Evolutionary conservation across 2,888 invertebrate genomes (phyloP), one percentile per base, ranked within the genome.

Genomic region (Ormyrus thymus): DNA sequence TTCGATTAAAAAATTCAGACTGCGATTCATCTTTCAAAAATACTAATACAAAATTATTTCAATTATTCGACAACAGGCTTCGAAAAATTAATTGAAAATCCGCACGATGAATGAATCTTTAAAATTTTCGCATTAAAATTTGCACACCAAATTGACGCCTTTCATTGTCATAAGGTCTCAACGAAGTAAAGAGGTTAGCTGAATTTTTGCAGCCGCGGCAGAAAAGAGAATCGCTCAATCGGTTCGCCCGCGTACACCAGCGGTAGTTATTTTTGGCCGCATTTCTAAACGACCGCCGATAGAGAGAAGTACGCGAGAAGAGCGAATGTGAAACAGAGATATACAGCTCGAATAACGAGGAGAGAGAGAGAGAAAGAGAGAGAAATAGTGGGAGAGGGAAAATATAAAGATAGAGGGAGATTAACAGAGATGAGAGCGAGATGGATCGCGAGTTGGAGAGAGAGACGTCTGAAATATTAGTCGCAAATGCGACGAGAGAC

Each of bases 251-350:
- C 11, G 66, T 29, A 29, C 29, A 29, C 29, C 29, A 29, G 29
- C 29, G 29, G 29, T 71, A 71, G 80, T 79, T 85, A 85, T 85
- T 84, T 85, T 85, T 71, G 83, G 82, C 81, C 72, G 85, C 81
- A 86, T 84, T 85, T 82, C 81, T 79, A 80, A 83, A 78, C 77
- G 80, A 81, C 80, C 59, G 68, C 74, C 70, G 69, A 81, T 76
- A 69, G 53, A 64, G 51, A 46, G 45, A 46, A 11, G 56, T 48
- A 51, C 45, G 29, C 11, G 61, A 55, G 68, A 46, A 13, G 61
- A 65, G 61, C 11, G 55, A 51, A 53, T 15, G 61, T 46, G 48
- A 48, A 66, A 61, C 11, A 65, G 43, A 45, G 66, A 61, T 46
- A 66, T 6, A 58, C 15, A n/a, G n/a, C 51, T 29, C 29, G 29